phyloP scores from a whole-genome alignment of 2,797 vertebrate species.

The Hypotaenidia philippensis region DNA sequence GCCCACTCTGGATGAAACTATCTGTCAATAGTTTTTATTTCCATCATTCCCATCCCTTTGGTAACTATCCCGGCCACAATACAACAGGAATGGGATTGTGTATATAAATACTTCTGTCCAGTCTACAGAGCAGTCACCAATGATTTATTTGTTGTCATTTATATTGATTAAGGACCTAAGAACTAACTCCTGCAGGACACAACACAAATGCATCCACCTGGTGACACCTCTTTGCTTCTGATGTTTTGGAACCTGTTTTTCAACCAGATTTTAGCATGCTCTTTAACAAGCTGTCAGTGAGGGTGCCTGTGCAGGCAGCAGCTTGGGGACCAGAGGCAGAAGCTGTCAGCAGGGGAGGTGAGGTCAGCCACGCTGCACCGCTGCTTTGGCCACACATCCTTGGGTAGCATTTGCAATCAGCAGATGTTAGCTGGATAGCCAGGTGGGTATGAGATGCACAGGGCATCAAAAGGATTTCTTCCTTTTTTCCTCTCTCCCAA shows the following conservation, averaged over 20 bases:
- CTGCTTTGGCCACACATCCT: not conserved
- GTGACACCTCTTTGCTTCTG: not conserved
- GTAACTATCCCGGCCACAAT: not conserved
- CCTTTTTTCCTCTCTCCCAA: fast-evolving
- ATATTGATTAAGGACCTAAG: not conserved
- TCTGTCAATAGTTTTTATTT: no score
- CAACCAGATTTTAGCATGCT: not conserved
- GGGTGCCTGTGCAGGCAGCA: not conserved
- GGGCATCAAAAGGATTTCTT: not conserved
- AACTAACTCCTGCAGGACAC: not conserved
- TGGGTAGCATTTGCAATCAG: not conserved
- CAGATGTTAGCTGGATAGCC: not conserved
- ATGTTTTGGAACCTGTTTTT: not conserved
- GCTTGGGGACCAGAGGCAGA: not conserved
- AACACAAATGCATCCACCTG: not conserved
- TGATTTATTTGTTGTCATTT: not conserved
- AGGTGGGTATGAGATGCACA: not conserved
- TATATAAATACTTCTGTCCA: not conserved
- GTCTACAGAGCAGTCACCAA: not conserved
- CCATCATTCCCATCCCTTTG: not conserved
- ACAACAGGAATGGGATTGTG: fast-evolving
- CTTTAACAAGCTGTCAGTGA: fast-evolving
- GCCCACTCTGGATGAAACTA: not conserved
- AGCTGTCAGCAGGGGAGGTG: not conserved
- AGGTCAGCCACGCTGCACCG: fast-evolving